These are phyloP conservation scores for Ceriagrion tenellum DNA, from an alignment of 2,888 invertebrate species.

Conservation along the genomic window DNA sequence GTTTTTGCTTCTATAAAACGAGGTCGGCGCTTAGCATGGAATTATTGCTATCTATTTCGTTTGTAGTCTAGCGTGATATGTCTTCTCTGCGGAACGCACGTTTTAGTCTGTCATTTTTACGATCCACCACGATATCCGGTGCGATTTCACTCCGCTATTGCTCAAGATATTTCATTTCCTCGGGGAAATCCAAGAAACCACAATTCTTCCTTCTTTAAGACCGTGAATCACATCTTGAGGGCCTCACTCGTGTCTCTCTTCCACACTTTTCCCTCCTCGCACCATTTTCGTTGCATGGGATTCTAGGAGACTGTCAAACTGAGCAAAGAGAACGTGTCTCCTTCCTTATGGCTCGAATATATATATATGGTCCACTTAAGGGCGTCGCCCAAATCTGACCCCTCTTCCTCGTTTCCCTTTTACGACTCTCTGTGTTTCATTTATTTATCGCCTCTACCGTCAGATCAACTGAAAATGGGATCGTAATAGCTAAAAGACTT, in stretches of 20 bases:
- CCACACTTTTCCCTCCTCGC: not conserved
- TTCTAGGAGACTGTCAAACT: slow-evolving; percentile 32
- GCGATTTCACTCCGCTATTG: not conserved
- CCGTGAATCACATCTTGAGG: not conserved
- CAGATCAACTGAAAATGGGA: not conserved
- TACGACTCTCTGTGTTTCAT: not conserved
- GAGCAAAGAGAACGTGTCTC: slow-evolving; percentile 42
- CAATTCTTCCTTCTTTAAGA: slow-evolving; percentile 29
- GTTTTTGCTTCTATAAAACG: not conserved
- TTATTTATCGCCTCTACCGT: not conserved
- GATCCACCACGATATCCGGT: not conserved
- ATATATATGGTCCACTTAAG: slow-evolving; percentile 58
- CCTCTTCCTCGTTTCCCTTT: not conserved
- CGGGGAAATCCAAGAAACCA: not conserved
- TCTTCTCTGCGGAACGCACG: not conserved
- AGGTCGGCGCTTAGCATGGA: not conserved
- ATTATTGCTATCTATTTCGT: not conserved
- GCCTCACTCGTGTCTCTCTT: slow-evolving; percentile 13
- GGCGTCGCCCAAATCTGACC: slow-evolving; percentile 37
- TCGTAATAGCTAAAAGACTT: not conserved
- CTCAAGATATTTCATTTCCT: not conserved
- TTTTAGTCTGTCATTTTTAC: slow-evolving; percentile 18
- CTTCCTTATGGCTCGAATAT: slow-evolving; percentile 60
- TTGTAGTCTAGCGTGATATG: not conserved
- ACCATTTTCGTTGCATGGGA: not conserved